Percentiles rank a stretch among this genome's conserved stretches.
phyloP scores from a whole-genome alignment of 2,797 vertebrate genomes.

The Natrix natrix region DNA sequence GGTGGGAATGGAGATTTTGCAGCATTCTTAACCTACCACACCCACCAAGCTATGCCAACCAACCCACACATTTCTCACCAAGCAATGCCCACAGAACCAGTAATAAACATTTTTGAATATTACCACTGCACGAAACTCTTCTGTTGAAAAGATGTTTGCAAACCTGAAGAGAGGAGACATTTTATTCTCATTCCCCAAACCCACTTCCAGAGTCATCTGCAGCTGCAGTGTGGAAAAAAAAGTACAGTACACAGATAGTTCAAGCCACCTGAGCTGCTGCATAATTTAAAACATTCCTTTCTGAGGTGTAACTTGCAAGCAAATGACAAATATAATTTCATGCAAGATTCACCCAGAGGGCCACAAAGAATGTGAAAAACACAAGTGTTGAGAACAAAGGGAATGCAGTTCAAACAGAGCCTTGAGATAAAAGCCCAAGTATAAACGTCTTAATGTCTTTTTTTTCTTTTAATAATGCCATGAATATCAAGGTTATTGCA shows the following conservation, averaged over 20 bases:
- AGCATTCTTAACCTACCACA: too few relatives aligned
- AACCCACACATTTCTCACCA: too few relatives aligned
- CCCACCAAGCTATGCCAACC: too few relatives aligned
- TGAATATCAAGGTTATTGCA: background rate
- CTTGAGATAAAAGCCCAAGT: slow-evolving; percentile 3
- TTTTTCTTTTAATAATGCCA: background rate
- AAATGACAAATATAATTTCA: slow-evolving; percentile 35
- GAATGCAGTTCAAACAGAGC: slow-evolving; percentile 12
- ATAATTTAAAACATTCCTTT: slow-evolving; percentile 26
- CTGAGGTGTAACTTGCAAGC: slow-evolving; percentile 18
- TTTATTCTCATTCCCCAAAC: slow-evolving; percentile 28
- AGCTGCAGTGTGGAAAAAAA: slow-evolving; percentile 10
- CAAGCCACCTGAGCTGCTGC: slow-evolving; percentile 21
- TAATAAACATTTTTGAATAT: too few relatives aligned
- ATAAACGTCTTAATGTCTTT: background rate
- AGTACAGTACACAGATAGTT: slow-evolving; percentile 10
- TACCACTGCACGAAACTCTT: background rate
- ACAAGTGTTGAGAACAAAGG: slow-evolving; percentile 18
- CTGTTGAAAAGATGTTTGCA: background rate
- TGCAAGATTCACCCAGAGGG: slow-evolving; percentile 37
- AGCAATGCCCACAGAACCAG: too few relatives aligned
- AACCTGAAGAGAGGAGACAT: slow-evolving; percentile 9
- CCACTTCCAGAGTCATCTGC: background rate
- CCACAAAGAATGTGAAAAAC: slow-evolving; percentile 14
- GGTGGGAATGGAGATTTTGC: too few relatives aligned